These are phyloP conservation scores for Oncorhynchus nerka DNA, from an alignment of 2,113 vertebrate genomes.

Conservation along the genomic window DNA sequence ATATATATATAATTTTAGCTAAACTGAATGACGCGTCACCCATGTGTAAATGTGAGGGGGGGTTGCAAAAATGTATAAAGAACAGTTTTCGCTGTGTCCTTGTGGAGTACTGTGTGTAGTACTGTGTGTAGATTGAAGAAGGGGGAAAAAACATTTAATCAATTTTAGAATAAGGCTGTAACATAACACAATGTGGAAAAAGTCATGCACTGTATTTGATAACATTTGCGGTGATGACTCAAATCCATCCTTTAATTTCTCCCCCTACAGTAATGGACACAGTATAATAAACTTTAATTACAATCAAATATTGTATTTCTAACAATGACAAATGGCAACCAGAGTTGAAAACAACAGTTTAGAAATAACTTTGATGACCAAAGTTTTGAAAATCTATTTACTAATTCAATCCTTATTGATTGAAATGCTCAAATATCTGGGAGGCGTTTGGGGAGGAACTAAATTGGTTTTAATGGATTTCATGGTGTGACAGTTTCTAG, in stretches of 20 bases:
- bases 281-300: neutral
- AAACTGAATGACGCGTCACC: no score
- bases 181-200: no score
- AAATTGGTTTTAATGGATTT: conserved; percentile 71
- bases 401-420: conserved; percentile 51
- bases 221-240: neutral
- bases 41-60: no score
- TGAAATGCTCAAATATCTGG: conserved; percentile 37
- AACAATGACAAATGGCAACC: conserved; percentile 56
- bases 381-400: conserved; percentile 58
- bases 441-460: conserved; percentile 43
- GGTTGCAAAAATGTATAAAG: no score
- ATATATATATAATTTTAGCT: no score
- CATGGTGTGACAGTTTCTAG: conserved; percentile 48
- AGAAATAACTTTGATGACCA: conserved; percentile 48
- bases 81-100: no score
- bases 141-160: no score
- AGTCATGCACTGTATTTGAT: no score
- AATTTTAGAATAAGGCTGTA: no score
- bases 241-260: neutral
- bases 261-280: neutral
- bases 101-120: no score
- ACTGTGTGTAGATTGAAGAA: no score
- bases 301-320: neutral
- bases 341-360: conserved; percentile 5